phyloP scores from a whole-genome alignment of 2,888 invertebrate genomes.

The Apamea anceps region DNA sequence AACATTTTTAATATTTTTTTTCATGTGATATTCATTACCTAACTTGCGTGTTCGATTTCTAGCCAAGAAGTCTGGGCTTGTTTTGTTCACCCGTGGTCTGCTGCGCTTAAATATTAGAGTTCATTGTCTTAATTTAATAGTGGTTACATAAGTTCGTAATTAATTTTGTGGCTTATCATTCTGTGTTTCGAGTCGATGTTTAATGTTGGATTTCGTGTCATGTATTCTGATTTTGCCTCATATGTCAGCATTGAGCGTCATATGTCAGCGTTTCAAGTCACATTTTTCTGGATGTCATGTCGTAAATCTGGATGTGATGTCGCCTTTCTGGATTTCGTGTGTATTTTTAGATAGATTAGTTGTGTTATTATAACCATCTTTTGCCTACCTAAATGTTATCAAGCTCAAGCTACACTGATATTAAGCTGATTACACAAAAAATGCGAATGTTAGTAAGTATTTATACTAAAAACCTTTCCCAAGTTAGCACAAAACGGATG shows the following conservation, averaged over 20 bases:
- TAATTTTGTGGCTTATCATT: no score
- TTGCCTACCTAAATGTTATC: neutral
- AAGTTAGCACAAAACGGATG: constrained; percentile 1
- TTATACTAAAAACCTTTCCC: constrained; percentile 5
- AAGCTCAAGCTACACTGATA: constrained; percentile 18
- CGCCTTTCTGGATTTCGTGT: neutral
- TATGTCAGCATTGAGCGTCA: neutral
- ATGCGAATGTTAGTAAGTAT: constrained; percentile 6
- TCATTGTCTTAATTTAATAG: no score
- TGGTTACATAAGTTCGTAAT: no score
- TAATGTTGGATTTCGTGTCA: no score
- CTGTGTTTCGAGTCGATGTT: no score
- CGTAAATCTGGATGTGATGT: neutral
- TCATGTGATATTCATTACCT: no score
- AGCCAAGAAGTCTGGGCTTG: no score
- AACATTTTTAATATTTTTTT: no score
- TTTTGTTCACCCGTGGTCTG: no score
- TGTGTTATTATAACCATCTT: neutral
- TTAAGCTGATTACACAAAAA: neutral
- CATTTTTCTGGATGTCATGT: neutral
- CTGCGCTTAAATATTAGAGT: no score
- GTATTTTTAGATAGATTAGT: neutral
- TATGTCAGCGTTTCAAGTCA: neutral
- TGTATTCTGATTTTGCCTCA: neutral
- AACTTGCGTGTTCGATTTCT: no score